Evolutionary conservation across 2,888 invertebrate genomes (phyloP).

Genomic region (Hartigia nigra): DNA sequence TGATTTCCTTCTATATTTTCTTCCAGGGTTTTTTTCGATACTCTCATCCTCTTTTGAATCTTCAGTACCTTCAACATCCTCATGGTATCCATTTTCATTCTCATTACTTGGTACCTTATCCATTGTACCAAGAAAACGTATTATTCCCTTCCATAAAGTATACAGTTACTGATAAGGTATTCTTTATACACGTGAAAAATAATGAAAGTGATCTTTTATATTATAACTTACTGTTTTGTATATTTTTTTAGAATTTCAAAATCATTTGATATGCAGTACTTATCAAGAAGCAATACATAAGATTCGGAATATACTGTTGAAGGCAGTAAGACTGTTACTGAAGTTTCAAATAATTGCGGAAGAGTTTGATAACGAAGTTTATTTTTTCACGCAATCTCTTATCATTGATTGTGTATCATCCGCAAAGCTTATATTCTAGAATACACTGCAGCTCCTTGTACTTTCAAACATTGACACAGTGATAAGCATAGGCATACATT

Average conservation of each 20-base stretch:
- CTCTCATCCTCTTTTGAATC: neutral
- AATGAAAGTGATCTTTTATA: slow-evolving; percentile 1
- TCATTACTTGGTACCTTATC: neutral
- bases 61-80: neutral
- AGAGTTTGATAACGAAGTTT: neutral
- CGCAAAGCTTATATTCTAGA: neutral
- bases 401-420: neutral
- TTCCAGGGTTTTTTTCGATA: neutral
- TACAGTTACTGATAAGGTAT: slow-evolving; percentile 20
- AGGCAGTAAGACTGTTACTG: neutral
- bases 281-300: neutral
- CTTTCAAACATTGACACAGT: neutral
- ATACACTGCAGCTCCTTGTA: neutral
- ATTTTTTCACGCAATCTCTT: neutral
- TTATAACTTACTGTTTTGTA: neutral
- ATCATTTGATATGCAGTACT: neutral
- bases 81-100: neutral
- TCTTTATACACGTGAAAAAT: slow-evolving; percentile 13
- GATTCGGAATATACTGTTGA: neutral
- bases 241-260: neutral
- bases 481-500: neutral
- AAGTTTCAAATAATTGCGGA: neutral
- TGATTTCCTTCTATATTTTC: slow-evolving; percentile 12
- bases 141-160: neutral
- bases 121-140: neutral